Base-by-base conservation (phyloP, 1,140 invertebrate genomes). In the Drosophila obscura region DNA sequence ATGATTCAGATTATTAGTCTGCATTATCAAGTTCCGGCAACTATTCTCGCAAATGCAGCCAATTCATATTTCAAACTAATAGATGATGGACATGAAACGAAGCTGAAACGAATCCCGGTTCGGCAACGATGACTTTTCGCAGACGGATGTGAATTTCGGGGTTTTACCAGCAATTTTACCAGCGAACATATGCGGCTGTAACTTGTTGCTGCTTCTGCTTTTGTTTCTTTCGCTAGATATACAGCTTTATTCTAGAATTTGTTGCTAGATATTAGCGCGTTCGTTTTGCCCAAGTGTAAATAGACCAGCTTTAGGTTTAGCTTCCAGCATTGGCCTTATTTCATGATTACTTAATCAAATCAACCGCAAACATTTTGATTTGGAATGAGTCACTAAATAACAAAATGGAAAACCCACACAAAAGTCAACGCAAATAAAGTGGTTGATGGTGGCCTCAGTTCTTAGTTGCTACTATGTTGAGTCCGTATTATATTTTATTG, bases 111-210 rank as follows among this genome's bases (percentile, higher is more conserved):
- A 51, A 41, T 52, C 71, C 51, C 50, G 52, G 51, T 52, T 59
- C 44, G 49, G 57, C 68, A 58, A 62, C 62, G 55, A 15, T 35
- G 15, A 26, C 28, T 53, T 52, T 58, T 62, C 46, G 66, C 59
- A 78, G 73, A 73, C 76, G 76, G 76, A 78, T 78, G 76, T 76
- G 61, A 78, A 50, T 59, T 76, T 76, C 53, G 73, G 66, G 66
- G 71, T 78, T 76, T 76, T 71, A 69, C 71, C 55, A 63, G 35
- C 58, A 73, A 31, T 31, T 31, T 31, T 8, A 31, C 31, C 8
- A 31, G 31, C 31, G 31, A 31, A 52, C 19, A 58, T 19, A 57
- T 39, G 35, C 45, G 31, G 26, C 55, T 60, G 68, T 31, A 49
- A 28, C 16, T 57, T 57, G 28, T 53, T 22, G 15, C 22, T 56